Base-by-base conservation (phyloP, 2,113 vertebrate species). In the Melanotaenia duboulayi region DNA sequence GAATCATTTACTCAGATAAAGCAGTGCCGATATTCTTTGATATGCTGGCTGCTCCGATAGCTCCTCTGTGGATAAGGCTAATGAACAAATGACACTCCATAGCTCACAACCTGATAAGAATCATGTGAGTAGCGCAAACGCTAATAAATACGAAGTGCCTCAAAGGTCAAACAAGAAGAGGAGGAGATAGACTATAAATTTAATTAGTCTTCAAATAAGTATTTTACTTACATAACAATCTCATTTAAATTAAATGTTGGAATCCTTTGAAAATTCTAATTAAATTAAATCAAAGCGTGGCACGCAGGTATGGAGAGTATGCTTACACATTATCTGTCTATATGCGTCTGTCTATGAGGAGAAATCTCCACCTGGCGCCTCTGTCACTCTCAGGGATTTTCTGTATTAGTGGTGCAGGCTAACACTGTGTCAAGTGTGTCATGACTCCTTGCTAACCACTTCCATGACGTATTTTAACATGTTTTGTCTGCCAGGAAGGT, bases 341-440 rank as follows among this genome's bases (percentile, higher is more conserved):
- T 50, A 32, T 3, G 32, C 50, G 39, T 68, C 42, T 76, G 39
- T 74, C 61, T 81, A 0, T 24, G 63, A 74, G 72, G 24, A 19
- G 39, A 79, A 51, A 67, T 67, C 85, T 67, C 85, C 55, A 80
- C 84, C 80, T 82, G 80, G 76, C 57, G 64, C 65, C 73, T 60
- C 61, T 28, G 23, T 35, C 57, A 63, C 74, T 79, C 51, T 20
- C 0, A 59, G 71, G 78, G 76, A 74, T 87, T 87, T 69, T 4
- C 59, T 69, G 69, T 24, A 77, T 85, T 83, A 48, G 74, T 16
- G 52, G 22, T 37, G 65, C 39, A 58, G 54, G 73, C 78, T 83
- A 78, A 83, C 49, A 71, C 14, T 71, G 70, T 85, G 83, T 74
- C 83, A 88, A 85, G 74, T 76, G 50, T 78, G 76, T 80, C 78